Evolutionary conservation across 2,113 vertebrate genomes (phyloP), one percentile per base, ranked within the genome.

Genomic region (Limanda limanda): DNA sequence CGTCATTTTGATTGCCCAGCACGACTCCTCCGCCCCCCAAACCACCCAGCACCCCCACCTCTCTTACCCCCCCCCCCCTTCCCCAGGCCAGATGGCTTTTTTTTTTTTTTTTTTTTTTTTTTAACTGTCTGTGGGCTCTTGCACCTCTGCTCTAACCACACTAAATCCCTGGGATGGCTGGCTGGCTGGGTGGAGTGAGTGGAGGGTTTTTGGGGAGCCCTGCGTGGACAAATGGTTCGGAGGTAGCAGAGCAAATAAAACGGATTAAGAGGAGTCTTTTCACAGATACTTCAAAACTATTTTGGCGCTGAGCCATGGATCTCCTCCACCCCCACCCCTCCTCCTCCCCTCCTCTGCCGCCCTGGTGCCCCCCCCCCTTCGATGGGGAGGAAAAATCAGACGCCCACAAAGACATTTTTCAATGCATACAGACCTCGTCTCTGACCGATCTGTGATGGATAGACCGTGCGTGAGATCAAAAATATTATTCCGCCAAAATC

Each of bases 1-100:
- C 95, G 95, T 96, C 97, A 98, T 98, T 94, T 93, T 98, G 97
- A 98, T 97, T 94, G 96, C 96, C 93, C 94, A 95, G 95, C 96
- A 96, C 84, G 92, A 92, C 92, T 95, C 96, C 95, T 95, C 96
- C 77, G 74, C 77, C 89, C 77, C 89, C 78, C 77, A 82, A 89
- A 83, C 83, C 85, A 85, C 83, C 85, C 70, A 68, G 69, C 74
- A 81, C 85, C 78, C 83, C 89, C 82, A 76, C 73, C 79, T 74
- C 75, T 4, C 81, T 51, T 56, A 55, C 23, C 3, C 25, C 25
- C 25, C 25, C 25, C 25, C 64, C 63, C 25, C 64, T 35, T 61
- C 81, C 69, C 94, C 91, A n/a, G 90, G 95, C 96, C 97, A 99
- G 97, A 97, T 99, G 97, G 97, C 93, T 96, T 95, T 96, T 98